Evolutionary conservation across 2,797 vertebrate species (phyloP).

Genomic region (Phalanger gymnotis): DNA sequence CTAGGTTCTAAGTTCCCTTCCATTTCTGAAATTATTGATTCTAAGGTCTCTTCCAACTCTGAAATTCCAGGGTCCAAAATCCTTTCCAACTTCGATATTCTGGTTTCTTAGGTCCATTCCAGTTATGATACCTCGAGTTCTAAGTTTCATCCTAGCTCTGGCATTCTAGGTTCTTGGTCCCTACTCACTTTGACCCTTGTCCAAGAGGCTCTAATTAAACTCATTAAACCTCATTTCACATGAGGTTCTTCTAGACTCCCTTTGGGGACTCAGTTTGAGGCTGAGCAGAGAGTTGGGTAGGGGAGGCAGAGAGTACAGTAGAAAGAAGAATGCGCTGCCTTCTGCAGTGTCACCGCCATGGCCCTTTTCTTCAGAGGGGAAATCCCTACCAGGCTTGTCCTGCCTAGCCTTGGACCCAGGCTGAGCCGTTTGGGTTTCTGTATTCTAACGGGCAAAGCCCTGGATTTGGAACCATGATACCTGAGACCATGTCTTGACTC

Average conservation of each 20-base stretch:
- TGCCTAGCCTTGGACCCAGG: background rate
- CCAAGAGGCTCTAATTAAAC: background rate
- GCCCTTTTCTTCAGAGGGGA: background rate
- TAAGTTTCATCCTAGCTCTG: background rate
- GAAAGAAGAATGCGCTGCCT: background rate
- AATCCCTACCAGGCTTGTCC: background rate
- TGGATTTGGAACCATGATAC: background rate
- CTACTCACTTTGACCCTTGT: background rate
- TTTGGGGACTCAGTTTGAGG: background rate
- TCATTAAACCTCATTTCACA: background rate
- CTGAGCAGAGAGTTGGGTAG: background rate
- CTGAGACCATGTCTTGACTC: background rate
- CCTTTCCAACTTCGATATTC: background rate
- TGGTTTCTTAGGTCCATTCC: background rate
- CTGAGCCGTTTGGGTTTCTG: no score
- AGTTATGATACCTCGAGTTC: background rate
- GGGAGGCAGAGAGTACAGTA: background rate
- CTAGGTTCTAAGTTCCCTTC: background rate
- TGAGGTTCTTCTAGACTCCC: background rate
- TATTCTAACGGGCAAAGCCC: background rate
- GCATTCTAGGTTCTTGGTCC: background rate
- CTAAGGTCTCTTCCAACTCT: background rate
- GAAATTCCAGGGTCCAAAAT: background rate
- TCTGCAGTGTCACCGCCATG: background rate
- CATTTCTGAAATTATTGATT: background rate